Conservation (phyloP, 2,888 invertebrate species). For the Phyllotreta cruciferae region DNA sequence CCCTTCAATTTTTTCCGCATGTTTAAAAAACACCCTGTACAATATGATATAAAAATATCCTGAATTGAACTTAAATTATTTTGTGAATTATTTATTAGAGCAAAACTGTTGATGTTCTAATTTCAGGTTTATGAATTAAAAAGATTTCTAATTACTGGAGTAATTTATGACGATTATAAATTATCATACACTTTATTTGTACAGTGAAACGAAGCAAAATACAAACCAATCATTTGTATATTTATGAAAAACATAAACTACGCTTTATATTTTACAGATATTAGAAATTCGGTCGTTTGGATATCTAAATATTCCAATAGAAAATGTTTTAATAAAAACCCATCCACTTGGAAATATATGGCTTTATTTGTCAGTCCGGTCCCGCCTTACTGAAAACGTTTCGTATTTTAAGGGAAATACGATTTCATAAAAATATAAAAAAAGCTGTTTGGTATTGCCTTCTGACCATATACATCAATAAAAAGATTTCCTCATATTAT, state of each 20-base stretch:
- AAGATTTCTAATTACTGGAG: too few relatives aligned
- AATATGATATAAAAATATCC: too few relatives aligned
- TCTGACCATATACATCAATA: slow-evolving; percentile 46
- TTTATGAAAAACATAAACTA: neutral
- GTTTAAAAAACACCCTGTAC: too few relatives aligned
- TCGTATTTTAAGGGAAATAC: slow-evolving; percentile 34
- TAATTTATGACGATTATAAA: too few relatives aligned
- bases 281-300: slow-evolving; percentile 4
- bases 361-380: slow-evolving; percentile 20
- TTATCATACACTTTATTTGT: too few relatives aligned
- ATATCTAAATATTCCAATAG: slow-evolving; percentile 7
- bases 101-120: too few relatives aligned
- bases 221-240: too few relatives aligned
- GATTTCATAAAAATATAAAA: slow-evolving; percentile 45
- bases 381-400: slow-evolving; percentile 11
- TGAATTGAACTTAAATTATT: too few relatives aligned
- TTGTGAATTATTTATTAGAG: too few relatives aligned
- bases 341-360: slow-evolving; percentile 14
- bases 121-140: too few relatives aligned
- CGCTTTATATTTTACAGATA: neutral
- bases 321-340: slow-evolving; percentile 15
- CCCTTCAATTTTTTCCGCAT: too few relatives aligned
- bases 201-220: too few relatives aligned
- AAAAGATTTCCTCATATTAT: slow-evolving; percentile 48
- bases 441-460: slow-evolving; percentile 44